Conservation (phyloP, 2,797 vertebrate species). For the Chelmon rostratus region DNA sequence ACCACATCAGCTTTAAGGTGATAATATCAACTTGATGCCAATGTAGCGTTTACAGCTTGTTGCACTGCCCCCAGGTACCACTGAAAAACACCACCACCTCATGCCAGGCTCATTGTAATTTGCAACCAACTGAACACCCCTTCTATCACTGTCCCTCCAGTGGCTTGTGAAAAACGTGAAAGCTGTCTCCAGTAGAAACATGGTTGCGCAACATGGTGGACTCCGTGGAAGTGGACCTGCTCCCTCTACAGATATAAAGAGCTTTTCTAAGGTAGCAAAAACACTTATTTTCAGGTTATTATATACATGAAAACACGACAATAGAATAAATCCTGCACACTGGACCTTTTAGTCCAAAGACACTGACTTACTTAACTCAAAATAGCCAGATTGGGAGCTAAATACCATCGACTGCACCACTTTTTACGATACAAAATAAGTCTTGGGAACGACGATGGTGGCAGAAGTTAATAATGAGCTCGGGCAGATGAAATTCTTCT, state of each 20-base stretch:
- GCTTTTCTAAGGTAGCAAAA: too few relatives aligned
- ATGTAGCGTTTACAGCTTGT: neutral
- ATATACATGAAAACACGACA: too few relatives aligned
- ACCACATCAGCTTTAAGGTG: neutral
- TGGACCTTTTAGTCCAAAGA: neutral
- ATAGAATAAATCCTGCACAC: too few relatives aligned
- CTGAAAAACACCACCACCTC: neutral
- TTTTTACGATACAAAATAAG: constrained; percentile 10
- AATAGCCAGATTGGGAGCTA: neutral
- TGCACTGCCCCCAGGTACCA: neutral
- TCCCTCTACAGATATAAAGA: too few relatives aligned
- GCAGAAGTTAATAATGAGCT: constrained; percentile 40
- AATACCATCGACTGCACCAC: neutral
- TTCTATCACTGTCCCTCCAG: too few relatives aligned
- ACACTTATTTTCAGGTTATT: too few relatives aligned
- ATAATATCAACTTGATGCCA: neutral
- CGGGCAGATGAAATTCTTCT: constrained; percentile 49
- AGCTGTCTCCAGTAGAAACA: too few relatives aligned
- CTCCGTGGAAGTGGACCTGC: too few relatives aligned
- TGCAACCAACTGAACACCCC: too few relatives aligned
- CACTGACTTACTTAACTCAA: neutral
- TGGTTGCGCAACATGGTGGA: too few relatives aligned
- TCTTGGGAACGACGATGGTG: constrained; percentile 21
- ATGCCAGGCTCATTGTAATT: neutral
- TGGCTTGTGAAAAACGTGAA: too few relatives aligned